Percentiles rank a stretch among this genome's conserved stretches.
phyloP scores from a whole-genome alignment of 2,797 vertebrate species.

The Acrocephalus scirpaceus region DNA sequence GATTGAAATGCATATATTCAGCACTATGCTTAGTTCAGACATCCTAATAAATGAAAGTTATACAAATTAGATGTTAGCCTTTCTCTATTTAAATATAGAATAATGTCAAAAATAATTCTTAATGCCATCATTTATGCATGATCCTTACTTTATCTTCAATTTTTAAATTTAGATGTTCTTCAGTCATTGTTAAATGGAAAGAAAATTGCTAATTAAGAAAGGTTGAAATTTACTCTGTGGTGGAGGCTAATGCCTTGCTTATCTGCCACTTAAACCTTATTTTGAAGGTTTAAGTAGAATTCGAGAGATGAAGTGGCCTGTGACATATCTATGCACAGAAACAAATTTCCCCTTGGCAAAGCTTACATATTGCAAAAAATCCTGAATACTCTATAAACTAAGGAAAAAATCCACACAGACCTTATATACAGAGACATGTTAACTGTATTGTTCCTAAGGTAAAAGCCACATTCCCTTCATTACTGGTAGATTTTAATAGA shows the following conservation, averaged over 20 bases:
- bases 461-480: not conserved
- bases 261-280: not conserved
- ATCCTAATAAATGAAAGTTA: not conserved
- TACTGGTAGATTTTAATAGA: conserved; percentile 25
- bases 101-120: not conserved
- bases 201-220: not conserved
- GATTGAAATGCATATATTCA: not conserved
- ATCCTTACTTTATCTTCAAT: not conserved
- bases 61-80: not conserved
- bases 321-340: not conserved
- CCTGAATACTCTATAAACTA: not conserved
- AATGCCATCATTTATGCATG: not conserved
- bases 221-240: not conserved
- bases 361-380: not conserved
- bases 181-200: not conserved
- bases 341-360: not conserved
- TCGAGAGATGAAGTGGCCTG: not conserved
- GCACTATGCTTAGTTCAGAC: not conserved
- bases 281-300: conserved; percentile 11
- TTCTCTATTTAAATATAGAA: not conserved
- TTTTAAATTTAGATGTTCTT: not conserved
- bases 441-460: not conserved
- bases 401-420: not conserved
- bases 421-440: not conserved
- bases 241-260: not conserved